Conservation (phyloP, 2,113 vertebrate genomes). For the Gadus macrocephalus region DNA sequence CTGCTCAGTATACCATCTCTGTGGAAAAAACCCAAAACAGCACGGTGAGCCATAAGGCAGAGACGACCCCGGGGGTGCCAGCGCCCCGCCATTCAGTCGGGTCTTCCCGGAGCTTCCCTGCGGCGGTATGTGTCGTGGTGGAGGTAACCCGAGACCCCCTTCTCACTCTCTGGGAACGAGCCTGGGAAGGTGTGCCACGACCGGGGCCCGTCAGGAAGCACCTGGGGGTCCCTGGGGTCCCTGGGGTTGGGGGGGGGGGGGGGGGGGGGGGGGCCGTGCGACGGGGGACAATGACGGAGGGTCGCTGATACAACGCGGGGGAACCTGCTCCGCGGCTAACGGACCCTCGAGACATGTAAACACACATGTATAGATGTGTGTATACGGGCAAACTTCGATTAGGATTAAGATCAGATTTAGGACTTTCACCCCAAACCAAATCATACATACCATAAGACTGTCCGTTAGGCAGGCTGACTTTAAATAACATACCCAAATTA, state of each 20-base stretch:
- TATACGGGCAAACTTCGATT: no score
- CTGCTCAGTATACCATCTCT: no score
- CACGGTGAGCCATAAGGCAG: no score
- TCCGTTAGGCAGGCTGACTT: no score
- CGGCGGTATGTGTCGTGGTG: slow-evolving; percentile 46
- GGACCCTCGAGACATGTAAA: no score
- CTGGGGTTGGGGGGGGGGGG: no score
- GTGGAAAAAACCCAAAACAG: no score
- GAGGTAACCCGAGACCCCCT: slow-evolving; percentile 49
- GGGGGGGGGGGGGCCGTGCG: not conserved
- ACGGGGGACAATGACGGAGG: not conserved
- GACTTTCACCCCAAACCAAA: no score
- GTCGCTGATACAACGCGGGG: not conserved
- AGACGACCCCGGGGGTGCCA: slow-evolving; percentile 13
- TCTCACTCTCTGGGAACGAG: slow-evolving; percentile 45
- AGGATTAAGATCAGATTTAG: no score
- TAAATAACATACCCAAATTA: no score
- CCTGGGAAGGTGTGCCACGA: slow-evolving; percentile 25
- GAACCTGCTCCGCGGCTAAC: not conserved
- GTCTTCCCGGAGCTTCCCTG: slow-evolving; percentile 38
- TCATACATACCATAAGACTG: no score
- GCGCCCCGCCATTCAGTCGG: slow-evolving; percentile 28
- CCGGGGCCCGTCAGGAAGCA: slow-evolving; percentile 38
- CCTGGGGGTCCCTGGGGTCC: slow-evolving; percentile 25
- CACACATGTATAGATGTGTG: no score